These are phyloP conservation scores for roundworm (Caenorhabditis elegans) DNA, from an alignment of 1,140 invertebrate species.

Conservation along the genomic window WBcel235 BX284603.4:10988501-10989000, in stretches of 20 bases:
- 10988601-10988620: not conserved
- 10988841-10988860: too few species aligned
- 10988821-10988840: not conserved
- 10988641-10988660: constrained; percentile 26
- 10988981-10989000: too few species aligned
- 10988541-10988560: not conserved
- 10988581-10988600: not conserved
- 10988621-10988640: not conserved
- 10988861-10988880: too few species aligned
- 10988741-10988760: not conserved
- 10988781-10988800: not conserved
- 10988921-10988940: too few species aligned
- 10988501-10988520: constrained; percentile 2
- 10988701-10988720: constrained; percentile 20
- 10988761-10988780: not conserved
- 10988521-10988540: constrained; percentile 15
- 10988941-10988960: too few species aligned
- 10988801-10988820: not conserved
- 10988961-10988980: too few species aligned
- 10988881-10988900: too few species aligned
- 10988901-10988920: too few species aligned
- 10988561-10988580: too few species aligned
- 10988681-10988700: constrained; percentile 2
- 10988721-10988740: not conserved
- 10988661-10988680: not conserved